Evolutionary conservation across 1,140 invertebrate species (phyloP).

Genomic region (Drosophila nikananu): DNA sequence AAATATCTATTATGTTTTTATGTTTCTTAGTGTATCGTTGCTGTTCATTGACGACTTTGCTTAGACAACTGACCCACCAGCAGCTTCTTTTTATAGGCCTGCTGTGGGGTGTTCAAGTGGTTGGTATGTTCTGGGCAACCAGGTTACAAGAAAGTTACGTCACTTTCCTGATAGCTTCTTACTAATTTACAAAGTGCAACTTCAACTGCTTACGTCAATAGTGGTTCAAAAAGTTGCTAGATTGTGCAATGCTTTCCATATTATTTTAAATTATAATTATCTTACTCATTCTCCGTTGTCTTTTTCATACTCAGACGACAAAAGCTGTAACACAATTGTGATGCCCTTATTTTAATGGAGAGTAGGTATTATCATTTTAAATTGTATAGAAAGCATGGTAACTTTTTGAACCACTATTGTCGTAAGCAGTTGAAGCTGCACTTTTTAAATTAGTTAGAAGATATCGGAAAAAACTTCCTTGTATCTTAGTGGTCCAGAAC

Average conservation of each 20-base stretch:
- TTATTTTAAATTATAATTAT: neutral
- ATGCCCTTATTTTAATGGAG: neutral
- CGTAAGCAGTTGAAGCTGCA: constrained; percentile 13
- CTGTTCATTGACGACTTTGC: neutral
- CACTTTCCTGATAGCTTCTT: constrained; percentile 17
- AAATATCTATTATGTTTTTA: too few relatives aligned
- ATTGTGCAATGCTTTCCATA: neutral
- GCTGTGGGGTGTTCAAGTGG: neutral
- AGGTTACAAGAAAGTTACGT: constrained; percentile 19
- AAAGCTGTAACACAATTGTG: neutral
- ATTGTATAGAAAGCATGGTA: neutral
- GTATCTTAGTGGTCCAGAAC: constrained; percentile 18
- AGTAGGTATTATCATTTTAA: neutral
- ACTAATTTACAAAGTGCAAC: constrained; percentile 44
- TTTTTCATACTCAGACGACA: neutral
- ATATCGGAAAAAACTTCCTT: constrained; percentile 28
- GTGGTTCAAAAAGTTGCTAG: neutral
- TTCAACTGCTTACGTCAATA: neutral
- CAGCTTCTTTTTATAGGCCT: constrained; percentile 56
- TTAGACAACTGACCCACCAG: constrained; percentile 10
- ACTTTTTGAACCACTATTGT: constrained; percentile 1
- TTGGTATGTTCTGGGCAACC: constrained; percentile 7
- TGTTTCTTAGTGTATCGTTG: too few relatives aligned
- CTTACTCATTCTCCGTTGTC: too few relatives aligned
- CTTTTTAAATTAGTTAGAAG: constrained; percentile 36